These are phyloP conservation scores for Planococcus citri DNA, from an alignment of 1,140 invertebrate species.

Conservation along the genomic window DNA sequence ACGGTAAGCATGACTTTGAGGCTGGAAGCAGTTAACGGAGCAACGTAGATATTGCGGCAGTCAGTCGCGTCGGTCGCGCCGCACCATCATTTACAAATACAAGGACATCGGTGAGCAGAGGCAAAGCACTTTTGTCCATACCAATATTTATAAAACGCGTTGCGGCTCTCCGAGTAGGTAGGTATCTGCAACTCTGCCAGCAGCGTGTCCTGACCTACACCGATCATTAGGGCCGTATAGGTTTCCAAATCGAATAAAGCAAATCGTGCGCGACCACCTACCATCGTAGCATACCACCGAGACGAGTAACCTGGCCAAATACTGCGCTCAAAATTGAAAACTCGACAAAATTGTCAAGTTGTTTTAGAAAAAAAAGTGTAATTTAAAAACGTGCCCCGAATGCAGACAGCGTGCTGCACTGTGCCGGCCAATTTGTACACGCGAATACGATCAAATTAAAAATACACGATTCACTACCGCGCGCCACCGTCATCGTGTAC, in stretches of 20 bases:
- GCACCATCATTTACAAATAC: background rate
- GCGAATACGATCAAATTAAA: no score
- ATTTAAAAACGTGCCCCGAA: background rate
- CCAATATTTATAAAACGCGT: background rate
- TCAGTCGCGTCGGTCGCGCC: no score
- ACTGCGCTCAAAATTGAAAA: background rate
- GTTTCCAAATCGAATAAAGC: no score
- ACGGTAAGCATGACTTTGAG: background rate
- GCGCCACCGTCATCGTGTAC: background rate
- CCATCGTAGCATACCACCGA: background rate
- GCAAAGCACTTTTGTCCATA: background rate
- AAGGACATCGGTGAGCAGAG: background rate
- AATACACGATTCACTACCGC: no score
- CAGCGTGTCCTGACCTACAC: background rate
- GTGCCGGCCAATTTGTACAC: no score
- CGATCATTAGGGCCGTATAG: background rate
- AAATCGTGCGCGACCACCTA: background rate
- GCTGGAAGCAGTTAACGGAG: background rate
- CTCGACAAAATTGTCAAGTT: slow-evolving; percentile 3
- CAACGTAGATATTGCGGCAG: background rate
- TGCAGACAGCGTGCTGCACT: background rate
- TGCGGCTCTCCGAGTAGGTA: background rate
- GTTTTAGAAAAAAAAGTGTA: background rate
- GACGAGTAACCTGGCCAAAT: no score
- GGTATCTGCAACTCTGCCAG: background rate